Evolutionary conservation across 1,140 invertebrate genomes (phyloP).

Genomic region (Eriocheir sinensis): DNA sequence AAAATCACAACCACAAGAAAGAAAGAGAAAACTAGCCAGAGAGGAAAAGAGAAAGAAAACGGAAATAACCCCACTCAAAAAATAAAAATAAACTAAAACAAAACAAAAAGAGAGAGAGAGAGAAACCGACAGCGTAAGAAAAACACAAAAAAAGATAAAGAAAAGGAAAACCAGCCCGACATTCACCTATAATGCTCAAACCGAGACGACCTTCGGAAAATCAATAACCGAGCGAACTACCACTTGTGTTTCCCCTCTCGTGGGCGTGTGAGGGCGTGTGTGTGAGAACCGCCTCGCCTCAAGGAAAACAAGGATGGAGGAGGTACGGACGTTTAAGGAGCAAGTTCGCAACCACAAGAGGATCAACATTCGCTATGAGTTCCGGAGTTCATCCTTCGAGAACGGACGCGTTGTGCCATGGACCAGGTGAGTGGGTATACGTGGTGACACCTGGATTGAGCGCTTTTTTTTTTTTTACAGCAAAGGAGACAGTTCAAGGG

Average conservation of each 20-base stretch:
- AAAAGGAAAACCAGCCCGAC: background rate
- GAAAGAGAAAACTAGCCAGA: background rate
- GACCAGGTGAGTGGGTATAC: slow-evolving; percentile 52
- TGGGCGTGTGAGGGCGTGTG: background rate
- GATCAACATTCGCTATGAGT: slow-evolving; percentile 69
- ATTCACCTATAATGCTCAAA: background rate
- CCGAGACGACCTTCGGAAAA: no score
- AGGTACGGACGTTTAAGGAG: slow-evolving; percentile 63
- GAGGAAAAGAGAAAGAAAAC: background rate
- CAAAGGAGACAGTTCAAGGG: no score
- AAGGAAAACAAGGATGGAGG: slow-evolving; percentile 36
- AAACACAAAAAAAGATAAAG: background rate
- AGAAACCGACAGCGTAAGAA: background rate
- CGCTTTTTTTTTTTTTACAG: no score
- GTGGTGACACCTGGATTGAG: background rate
- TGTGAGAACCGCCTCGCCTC: background rate
- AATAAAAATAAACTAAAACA: background rate
- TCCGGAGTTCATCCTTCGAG: slow-evolving; percentile 67
- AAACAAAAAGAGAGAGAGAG: background rate
- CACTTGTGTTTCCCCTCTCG: no score
- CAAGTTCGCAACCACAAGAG: slow-evolving; percentile 64
- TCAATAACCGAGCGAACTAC: no score
- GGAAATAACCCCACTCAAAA: background rate
- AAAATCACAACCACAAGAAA: background rate
- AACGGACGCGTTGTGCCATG: slow-evolving; percentile 67